A percentile compares a stretch with the other conserved stretches of the same genome.
Evolutionary conservation across 2,113 vertebrate genomes (phyloP).

Genomic region (Oxyruncus cristatus): DNA sequence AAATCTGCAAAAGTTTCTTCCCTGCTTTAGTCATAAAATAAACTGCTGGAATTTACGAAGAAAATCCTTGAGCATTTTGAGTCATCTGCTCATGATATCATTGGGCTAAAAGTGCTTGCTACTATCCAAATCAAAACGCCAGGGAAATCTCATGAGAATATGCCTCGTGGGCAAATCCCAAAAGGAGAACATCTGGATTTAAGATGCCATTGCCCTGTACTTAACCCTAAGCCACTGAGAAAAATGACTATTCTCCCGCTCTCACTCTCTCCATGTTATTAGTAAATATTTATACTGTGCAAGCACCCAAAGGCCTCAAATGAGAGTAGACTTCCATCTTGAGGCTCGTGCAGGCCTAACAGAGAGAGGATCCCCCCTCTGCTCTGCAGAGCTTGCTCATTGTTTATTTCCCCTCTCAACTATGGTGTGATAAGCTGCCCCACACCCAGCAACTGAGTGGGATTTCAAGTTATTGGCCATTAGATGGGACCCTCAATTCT

Average conservation of each 20-base stretch:
- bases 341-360: neutral
- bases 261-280: slow-evolving; percentile 44
- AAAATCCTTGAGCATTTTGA: slow-evolving; percentile 51
- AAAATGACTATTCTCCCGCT: slow-evolving; percentile 56
- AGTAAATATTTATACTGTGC: slow-evolving; percentile 60
- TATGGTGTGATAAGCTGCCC: neutral
- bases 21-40: slow-evolving; percentile 46
- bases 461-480: neutral
- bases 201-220: slow-evolving; percentile 72
- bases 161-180: slow-evolving; percentile 70
- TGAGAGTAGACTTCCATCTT: slow-evolving; percentile 4
- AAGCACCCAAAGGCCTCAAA: slow-evolving; percentile 33
- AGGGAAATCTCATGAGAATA: slow-evolving; percentile 73
- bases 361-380: neutral
- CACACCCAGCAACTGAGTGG: neutral
- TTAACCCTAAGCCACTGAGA: slow-evolving; percentile 70
- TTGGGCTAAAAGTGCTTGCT: slow-evolving; percentile 61
- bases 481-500: neutral
- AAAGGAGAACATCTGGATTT: slow-evolving; percentile 77
- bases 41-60: slow-evolving; percentile 53
- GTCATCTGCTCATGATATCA: slow-evolving; percentile 61
- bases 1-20: slow-evolving; percentile 47
- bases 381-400: neutral
- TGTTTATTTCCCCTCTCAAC: slow-evolving; percentile 1
- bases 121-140: slow-evolving; percentile 63